phyloP scores from a whole-genome alignment of 2,797 vertebrate genomes.

The Scolopax bukidnonensis region DNA sequence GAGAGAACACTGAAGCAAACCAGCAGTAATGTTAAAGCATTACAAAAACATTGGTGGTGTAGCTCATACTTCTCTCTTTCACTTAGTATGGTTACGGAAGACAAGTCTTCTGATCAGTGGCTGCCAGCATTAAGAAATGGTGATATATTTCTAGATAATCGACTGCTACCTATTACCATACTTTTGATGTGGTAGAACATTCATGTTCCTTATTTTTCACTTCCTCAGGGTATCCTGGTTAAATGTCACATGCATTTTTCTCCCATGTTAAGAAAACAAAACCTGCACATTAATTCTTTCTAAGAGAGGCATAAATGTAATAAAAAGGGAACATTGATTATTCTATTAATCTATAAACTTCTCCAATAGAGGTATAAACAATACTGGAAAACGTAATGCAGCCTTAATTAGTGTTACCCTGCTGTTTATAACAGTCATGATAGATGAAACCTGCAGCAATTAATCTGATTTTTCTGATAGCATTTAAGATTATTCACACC shows the following conservation, averaged over 20 bases:
- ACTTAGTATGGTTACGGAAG: neutral
- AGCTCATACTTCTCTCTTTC: neutral
- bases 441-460: neutral
- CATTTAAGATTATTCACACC: neutral
- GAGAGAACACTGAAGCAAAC: neutral
- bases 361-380: constrained; percentile 15
- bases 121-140: constrained; percentile 21
- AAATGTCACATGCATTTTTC: constrained; percentile 42
- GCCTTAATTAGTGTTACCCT: neutral
- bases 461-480: neutral
- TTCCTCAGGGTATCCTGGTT: constrained; percentile 29
- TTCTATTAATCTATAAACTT: neutral
- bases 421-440: neutral
- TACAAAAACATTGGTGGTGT: neutral
- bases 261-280: constrained; percentile 42
- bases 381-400: neutral
- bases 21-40: neutral
- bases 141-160: constrained; percentile 44
- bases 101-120: constrained; percentile 5
- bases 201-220: constrained; percentile 24
- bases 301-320: neutral
- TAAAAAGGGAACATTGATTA: constrained; percentile 14
- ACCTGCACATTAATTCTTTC: constrained; percentile 28
- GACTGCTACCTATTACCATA: constrained; percentile 35
- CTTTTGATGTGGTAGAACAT: constrained; percentile 37